Conservation (phyloP, 2,113 vertebrate species). For the Equus quagga region DNA sequence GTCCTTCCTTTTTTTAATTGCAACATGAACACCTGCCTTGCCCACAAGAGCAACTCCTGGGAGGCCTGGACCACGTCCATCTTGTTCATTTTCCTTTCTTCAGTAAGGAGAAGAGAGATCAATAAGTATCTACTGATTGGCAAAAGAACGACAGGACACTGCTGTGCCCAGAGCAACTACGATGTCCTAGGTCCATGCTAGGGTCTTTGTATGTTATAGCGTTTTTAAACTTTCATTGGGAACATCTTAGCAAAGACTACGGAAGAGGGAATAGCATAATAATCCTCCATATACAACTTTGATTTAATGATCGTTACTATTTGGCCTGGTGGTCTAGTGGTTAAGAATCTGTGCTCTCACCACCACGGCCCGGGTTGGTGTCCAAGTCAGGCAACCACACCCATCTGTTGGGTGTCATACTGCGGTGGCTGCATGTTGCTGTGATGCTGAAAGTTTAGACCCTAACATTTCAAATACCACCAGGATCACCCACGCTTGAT, state of each 20-base stretch:
- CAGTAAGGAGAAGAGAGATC: background rate
- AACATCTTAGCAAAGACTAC: background rate
- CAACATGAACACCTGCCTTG: rapidly evolving
- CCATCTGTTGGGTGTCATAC: no score
- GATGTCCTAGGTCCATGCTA: rapidly evolving
- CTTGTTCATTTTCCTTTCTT: background rate
- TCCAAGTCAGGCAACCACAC: no score
- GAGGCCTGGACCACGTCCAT: rapidly evolving
- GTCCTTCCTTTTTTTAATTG: background rate
- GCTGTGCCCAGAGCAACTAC: rapidly evolving
- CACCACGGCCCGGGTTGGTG: no score
- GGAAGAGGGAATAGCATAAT: background rate
- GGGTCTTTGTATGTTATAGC: rapidly evolving
- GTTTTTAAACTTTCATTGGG: background rate
- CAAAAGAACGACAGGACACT: rapidly evolving
- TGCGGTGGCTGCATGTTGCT: no score
- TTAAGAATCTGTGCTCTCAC: no score
- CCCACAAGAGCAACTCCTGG: rapidly evolving
- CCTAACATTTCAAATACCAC: no score
- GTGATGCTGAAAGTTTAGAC: no score
- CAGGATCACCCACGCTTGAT: no score
- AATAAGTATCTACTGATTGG: rapidly evolving
- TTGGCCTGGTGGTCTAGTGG: background rate
- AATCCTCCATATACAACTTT: rapidly evolving
- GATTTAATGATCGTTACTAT: background rate